Conservation (phyloP, 2,797 vertebrate genomes). For the Arrhamphus sclerolepis region DNA sequence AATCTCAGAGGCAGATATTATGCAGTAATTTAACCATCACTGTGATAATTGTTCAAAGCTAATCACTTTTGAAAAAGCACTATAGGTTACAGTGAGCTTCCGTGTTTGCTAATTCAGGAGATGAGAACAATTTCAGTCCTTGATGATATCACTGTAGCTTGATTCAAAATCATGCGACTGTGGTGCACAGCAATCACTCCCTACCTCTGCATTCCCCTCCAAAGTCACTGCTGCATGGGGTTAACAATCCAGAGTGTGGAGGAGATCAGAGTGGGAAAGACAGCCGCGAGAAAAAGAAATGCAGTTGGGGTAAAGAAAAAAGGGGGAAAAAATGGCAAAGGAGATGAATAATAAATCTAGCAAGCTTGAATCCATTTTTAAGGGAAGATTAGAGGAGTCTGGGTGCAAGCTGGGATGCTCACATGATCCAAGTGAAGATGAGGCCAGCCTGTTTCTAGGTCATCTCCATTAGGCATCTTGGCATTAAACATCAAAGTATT, state of each 20-base stretch:
- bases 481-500: conserved; percentile 54
- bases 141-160: conserved; percentile 55
- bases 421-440: conserved; percentile 59
- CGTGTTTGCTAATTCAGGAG: conserved; percentile 34
- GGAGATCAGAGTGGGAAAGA: conserved; percentile 44
- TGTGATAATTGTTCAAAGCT: conserved; percentile 32
- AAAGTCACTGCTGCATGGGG: conserved; percentile 56
- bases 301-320: conserved; percentile 44
- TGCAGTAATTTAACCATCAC: conserved; percentile 25
- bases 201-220: conserved; percentile 36
- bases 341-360: conserved; percentile 78
- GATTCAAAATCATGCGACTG: conserved; percentile 44
- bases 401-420: conserved; percentile 59
- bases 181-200: conserved; percentile 36
- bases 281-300: conserved; percentile 47
- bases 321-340: conserved; percentile 37
- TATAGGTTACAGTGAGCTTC: conserved; percentile 37
- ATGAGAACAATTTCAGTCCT: conserved; percentile 40
- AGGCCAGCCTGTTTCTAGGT: conserved; percentile 69
- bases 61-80: conserved; percentile 41
- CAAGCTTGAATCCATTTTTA: conserved; percentile 73
- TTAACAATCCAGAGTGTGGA: conserved; percentile 70
- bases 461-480: conserved; percentile 59
- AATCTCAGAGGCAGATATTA: conserved; percentile 18
- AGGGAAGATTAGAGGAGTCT: conserved; percentile 67